Evolutionary conservation across 35 echinoderm and acorn worm species (phyloP).

Genomic region (Apostichopus japonicus): DNA sequence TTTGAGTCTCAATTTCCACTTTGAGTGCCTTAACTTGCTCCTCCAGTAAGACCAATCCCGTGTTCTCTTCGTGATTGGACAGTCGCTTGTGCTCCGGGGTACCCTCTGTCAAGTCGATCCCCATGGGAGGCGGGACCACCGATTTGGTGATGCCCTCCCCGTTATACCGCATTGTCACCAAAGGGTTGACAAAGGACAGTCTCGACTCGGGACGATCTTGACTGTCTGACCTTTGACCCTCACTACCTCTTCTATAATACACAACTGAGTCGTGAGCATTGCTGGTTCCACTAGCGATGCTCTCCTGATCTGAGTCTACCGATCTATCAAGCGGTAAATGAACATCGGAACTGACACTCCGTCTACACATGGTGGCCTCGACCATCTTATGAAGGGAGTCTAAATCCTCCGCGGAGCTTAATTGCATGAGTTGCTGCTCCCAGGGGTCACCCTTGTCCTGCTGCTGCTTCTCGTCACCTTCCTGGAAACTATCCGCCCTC

Average conservation of each 20-base stretch:
- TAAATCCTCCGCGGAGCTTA: constrained; percentile 43
- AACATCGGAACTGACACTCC: background rate
- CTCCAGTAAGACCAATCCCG: constrained; percentile 31
- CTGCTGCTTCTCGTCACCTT: background rate
- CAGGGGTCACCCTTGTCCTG: constrained; percentile 24
- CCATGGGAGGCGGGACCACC: background rate
- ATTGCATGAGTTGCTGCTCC: constrained; percentile 20
- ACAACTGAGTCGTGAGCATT: background rate
- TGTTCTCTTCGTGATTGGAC: constrained; percentile 9
- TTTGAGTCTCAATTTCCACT: constrained; percentile 69
- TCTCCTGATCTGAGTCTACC: background rate
- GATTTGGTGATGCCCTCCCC: background rate
- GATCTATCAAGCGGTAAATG: background rate
- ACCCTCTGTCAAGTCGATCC: constrained; percentile 70
- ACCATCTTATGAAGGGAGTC: constrained; percentile 36
- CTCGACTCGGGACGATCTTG: constrained; percentile 6
- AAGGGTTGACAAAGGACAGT: constrained; percentile 17
- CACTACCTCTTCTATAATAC: background rate
- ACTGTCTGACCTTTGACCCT: constrained; percentile 2
- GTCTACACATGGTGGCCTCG: constrained; percentile 8
- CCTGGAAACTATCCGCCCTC: background rate
- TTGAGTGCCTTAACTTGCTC: constrained; percentile 79
- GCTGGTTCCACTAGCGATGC: background rate
- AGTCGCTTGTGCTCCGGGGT: constrained; percentile 68
- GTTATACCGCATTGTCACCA: constrained; percentile 3